These are phyloP conservation scores for Phainopepla nitens DNA, from an alignment of 2,113 vertebrate species.

Conservation along the genomic window DNA sequence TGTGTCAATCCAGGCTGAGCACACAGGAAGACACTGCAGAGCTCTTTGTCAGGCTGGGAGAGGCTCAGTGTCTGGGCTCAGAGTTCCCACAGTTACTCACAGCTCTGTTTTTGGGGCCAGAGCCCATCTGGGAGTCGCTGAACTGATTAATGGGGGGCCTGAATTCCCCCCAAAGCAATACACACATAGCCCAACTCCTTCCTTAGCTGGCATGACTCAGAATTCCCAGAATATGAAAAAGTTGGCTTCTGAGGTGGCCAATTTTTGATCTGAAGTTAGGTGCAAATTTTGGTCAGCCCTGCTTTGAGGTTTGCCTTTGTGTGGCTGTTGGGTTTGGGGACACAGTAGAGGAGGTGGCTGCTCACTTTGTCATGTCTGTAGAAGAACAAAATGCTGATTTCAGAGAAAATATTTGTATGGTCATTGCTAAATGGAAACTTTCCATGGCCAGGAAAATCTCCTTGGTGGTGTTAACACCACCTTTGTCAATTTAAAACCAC, in stretches of 20 bases:
- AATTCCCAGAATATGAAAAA: neutral
- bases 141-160: neutral
- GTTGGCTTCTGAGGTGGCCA: neutral
- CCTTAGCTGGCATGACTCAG: neutral
- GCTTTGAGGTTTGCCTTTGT: neutral
- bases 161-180: neutral
- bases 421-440: neutral
- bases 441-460: neutral
- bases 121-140: neutral
- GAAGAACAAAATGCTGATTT: neutral
- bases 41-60: neutral
- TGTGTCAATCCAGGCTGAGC: neutral
- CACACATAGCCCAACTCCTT: rapidly evolving
- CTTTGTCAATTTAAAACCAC: neutral
- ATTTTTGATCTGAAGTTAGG: neutral
- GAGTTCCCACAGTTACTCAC: neutral
- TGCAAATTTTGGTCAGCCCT: neutral
- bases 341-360: neutral
- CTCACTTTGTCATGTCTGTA: neutral
- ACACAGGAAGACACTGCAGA: neutral
- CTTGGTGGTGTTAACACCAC: neutral
- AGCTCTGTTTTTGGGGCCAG: neutral
- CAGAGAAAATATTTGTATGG: neutral
- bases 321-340: neutral
- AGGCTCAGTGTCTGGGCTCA: neutral